Conservation (phyloP, 2,113 vertebrate species). For the Ginglymostoma cirratum region DNA sequence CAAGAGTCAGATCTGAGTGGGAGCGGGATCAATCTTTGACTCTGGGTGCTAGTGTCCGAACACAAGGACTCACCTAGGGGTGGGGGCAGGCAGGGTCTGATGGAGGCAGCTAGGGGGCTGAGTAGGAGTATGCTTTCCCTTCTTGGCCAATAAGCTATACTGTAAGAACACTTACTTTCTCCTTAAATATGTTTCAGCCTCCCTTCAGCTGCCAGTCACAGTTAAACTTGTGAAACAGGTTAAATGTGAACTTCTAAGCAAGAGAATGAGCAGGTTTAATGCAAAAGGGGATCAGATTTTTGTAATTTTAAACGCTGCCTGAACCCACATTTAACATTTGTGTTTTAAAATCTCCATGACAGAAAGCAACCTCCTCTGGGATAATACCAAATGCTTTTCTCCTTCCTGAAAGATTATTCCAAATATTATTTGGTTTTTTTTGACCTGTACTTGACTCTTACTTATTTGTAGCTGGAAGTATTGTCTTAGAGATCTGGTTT, state of each 20-base stretch:
- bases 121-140: too few relatives aligned
- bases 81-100: too few relatives aligned
- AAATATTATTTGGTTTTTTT: not conserved
- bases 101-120: too few relatives aligned
- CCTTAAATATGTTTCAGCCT: too few relatives aligned
- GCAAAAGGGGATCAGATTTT: not conserved
- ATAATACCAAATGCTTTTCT: not conserved
- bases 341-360: not conserved
- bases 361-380: not conserved
- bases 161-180: too few relatives aligned
- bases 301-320: not conserved
- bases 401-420: not conserved
- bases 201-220: too few relatives aligned
- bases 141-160: too few relatives aligned
- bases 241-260: not conserved
- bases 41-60: too few relatives aligned
- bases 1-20: too few relatives aligned
- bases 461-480: not conserved
- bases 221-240: too few relatives aligned
- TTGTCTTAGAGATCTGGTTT: not conserved
- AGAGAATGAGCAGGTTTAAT: not conserved
- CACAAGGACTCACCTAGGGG: too few relatives aligned
- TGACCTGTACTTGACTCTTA: not conserved
- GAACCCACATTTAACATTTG: not conserved
- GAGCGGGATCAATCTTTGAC: too few relatives aligned